Conservation (phyloP, 2,888 invertebrate species). For the Pharmacophagus antenor region DNA sequence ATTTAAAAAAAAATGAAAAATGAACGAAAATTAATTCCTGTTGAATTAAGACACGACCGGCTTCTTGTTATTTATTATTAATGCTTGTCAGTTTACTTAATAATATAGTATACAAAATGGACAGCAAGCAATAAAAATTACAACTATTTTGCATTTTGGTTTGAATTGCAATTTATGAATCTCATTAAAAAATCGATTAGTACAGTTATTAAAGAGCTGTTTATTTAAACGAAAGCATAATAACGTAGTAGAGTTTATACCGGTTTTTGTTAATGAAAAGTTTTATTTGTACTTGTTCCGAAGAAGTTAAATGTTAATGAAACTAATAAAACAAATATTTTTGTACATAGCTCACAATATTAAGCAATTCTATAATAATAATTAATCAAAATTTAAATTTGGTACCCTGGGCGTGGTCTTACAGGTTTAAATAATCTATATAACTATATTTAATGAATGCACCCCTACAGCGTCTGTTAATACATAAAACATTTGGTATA, state of each 20-base stretch:
- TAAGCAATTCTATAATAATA: slow-evolving; percentile 10
- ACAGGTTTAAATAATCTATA: slow-evolving; percentile 27
- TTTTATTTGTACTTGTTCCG: not conserved
- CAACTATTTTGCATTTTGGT: no score
- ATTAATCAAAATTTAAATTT: slow-evolving; percentile 23
- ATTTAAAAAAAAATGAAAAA: no score
- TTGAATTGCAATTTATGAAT: no score
- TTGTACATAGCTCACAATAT: not conserved
- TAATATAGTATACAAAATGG: no score
- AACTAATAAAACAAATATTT: slow-evolving; percentile 4
- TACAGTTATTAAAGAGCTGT: not conserved
- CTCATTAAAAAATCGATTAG: no score
- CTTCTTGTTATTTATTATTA: no score
- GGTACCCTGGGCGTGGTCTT: slow-evolving; percentile 40
- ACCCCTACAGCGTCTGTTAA: not conserved
- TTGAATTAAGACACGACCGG: no score
- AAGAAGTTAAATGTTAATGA: not conserved
- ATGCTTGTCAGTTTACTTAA: no score
- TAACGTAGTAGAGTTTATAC: not conserved
- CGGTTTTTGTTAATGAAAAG: slow-evolving; percentile 7
- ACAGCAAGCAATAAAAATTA: no score
- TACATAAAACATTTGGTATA: slow-evolving; percentile 5
- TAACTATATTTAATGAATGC: not conserved
- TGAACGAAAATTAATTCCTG: no score
- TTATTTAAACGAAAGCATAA: not conserved